Base-by-base conservation (phyloP, 92 coral and sea anemone species). In the Porites evermanni region DNA sequence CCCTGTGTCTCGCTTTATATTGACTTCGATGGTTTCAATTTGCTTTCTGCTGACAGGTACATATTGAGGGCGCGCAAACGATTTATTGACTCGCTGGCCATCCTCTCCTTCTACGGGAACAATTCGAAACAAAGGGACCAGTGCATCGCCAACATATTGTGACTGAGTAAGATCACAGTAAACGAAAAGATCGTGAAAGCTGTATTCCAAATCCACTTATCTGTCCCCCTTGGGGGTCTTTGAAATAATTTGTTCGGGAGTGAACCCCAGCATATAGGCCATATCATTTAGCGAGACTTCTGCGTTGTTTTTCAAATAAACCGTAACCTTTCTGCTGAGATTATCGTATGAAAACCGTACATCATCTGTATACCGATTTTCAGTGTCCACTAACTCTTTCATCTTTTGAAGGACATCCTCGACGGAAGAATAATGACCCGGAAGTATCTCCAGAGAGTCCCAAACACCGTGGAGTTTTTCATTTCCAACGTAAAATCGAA, bases 1-100 rank as follows among this genome's bases (percentile, higher is more conserved):
- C 20, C 88, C 89, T 26, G 93, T 77, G 82, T 90, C 96, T n/a
- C 84, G 87, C 82, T 84, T 93, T 93, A 93, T 83, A 90, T 79
- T 88, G 38, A 91, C 82, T 65, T 90, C 87, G 73, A 90, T 81
- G 6, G 71, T 83, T 8, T 89, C 93, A 60, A 92, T 70, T 52
- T 73, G 29, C 77, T 88, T 92, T 79, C 88, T 92, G 84, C 81
- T 78, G 86, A 92, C 21, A 90, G 32, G 32, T 90, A 71, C 16
- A 54, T 92, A 92, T 61, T 54, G 59, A 8, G 59, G 59, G 59
- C 59, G 13, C 13, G 5, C 11, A 54, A 54, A 54, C 13, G 13
- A 54, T 54, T 54, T 54, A 12, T 6, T 54, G 59, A 54, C 13
- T 12, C 59, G 59, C 13, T 54, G 59, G 1, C 0, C 59, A 8